phyloP scores from a whole-genome alignment of 2,888 invertebrate species.

The Adelognathus sp. region DNA sequence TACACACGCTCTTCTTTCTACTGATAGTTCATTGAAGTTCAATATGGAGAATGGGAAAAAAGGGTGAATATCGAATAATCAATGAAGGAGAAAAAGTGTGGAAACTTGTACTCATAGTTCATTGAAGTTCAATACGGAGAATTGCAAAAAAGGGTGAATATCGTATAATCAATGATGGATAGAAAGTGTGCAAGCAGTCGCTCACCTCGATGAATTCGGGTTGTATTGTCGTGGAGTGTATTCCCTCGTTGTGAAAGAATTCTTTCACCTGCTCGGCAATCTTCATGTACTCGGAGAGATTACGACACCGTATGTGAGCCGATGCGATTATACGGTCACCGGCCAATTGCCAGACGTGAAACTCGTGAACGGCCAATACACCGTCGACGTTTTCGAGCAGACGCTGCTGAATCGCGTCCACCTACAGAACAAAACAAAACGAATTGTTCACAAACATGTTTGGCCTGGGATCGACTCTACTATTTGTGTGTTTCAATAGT shows the following conservation, averaged over 20 bases:
- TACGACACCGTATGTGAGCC: constrained; percentile 97
- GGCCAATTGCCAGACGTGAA: constrained; percentile 99
- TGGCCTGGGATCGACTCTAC: no score
- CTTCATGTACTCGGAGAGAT: constrained; percentile 97
- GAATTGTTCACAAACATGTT: constrained; percentile 18
- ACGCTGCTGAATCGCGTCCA: constrained; percentile 94
- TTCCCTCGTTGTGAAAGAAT: constrained; percentile 99
- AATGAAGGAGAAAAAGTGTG: not conserved
- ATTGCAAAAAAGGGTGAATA: no score
- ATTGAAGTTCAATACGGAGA: no score
- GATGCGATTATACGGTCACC: constrained; percentile 98
- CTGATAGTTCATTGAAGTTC: no score
- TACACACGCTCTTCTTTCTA: no score
- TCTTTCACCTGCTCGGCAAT: constrained; percentile 98
- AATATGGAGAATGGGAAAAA: no score
- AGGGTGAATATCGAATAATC: not conserved
- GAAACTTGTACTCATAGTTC: no score
- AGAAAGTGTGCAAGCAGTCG: constrained; percentile 69
- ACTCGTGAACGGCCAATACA: constrained; percentile 97
- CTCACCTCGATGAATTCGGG: constrained; percentile 96
- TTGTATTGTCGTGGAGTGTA: constrained; percentile 99
- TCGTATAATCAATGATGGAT: not conserved
- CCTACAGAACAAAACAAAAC: constrained; percentile 80
- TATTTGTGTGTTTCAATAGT: no score
- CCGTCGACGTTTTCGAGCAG: constrained; percentile 95